Conservation (phyloP, 2,888 invertebrate species). For the Drosophila histrio region DNA sequence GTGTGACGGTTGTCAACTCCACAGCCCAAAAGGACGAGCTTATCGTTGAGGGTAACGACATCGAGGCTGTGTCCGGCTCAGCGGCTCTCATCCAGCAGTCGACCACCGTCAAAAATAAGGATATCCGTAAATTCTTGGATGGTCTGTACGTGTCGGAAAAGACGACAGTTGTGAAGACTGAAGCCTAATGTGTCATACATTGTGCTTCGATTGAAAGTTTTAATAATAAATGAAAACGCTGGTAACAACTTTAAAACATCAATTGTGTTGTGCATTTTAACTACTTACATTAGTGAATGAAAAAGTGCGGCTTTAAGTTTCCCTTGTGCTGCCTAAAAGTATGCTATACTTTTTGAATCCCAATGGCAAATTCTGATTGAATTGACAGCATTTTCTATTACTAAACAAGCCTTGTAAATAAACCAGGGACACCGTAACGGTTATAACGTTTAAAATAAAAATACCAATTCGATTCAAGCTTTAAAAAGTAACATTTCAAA, state of each 20-base stretch:
- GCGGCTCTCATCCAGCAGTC: constrained; percentile 99
- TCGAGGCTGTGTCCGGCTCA: constrained; percentile 99
- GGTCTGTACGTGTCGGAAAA: constrained; percentile 99
- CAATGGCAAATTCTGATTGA: neutral
- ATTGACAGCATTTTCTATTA: neutral
- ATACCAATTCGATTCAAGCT: too few relatives aligned
- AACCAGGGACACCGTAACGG: too few relatives aligned
- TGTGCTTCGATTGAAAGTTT: constrained; percentile 68
- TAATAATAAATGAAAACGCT: constrained; percentile 67
- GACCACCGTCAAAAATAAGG: constrained; percentile 99
- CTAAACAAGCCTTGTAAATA: neutral
- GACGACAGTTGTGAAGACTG: constrained; percentile 94
- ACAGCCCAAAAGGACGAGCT: constrained; percentile 98
- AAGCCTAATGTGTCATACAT: constrained; percentile 83
- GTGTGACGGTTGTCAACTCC: constrained; percentile 96
- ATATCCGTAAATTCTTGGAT: constrained; percentile 99
- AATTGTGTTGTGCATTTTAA: neutral
- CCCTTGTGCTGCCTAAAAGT: neutral
- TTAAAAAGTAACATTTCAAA: too few relatives aligned
- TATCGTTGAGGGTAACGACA: constrained; percentile 96
- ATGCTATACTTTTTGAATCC: neutral
- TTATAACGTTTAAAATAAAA: too few relatives aligned
- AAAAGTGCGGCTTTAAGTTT: neutral
- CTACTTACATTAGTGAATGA: neutral
- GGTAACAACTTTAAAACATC: constrained; percentile 59